Evolutionary conservation across 2,113 vertebrate genomes (phyloP).

Genomic region (Nestor notabilis): DNA sequence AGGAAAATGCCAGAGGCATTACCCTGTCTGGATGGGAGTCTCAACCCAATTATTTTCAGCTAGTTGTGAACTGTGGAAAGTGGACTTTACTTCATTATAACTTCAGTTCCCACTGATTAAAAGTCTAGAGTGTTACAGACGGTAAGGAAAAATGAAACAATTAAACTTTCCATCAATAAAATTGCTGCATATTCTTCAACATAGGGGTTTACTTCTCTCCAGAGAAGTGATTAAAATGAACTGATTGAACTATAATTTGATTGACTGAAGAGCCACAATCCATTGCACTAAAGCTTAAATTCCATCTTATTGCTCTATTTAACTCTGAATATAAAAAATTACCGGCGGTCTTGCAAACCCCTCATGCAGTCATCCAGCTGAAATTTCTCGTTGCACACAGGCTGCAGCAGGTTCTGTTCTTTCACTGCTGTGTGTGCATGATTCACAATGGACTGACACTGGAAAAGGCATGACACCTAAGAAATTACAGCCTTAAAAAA

Average conservation of each 20-base stretch:
- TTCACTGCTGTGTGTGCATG: neutral
- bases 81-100: conserved; percentile 85
- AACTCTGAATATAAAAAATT: conserved; percentile 55
- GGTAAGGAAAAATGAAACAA: conserved; percentile 85
- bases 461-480: neutral
- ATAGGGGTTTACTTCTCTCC: conserved; percentile 77
- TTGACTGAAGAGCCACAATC: conserved; percentile 75
- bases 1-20: conserved; percentile 81
- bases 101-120: conserved; percentile 84
- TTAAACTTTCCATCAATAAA: conserved; percentile 85
- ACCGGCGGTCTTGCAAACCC: conserved; percentile 2
- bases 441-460: neutral
- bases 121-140: conserved; percentile 79
- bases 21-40: conserved; percentile 82
- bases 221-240: conserved; percentile 83
- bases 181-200: conserved; percentile 79
- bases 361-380: neutral
- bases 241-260: conserved; percentile 82
- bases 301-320: conserved; percentile 71
- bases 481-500: neutral
- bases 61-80: conserved; percentile 80
- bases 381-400: neutral
- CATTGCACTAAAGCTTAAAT: conserved; percentile 60
- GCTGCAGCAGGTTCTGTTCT: neutral
- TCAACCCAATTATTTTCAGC: conserved; percentile 87